Conservation (phyloP, 1,140 invertebrate genomes). For the Philotrypesis tridentata region DNA sequence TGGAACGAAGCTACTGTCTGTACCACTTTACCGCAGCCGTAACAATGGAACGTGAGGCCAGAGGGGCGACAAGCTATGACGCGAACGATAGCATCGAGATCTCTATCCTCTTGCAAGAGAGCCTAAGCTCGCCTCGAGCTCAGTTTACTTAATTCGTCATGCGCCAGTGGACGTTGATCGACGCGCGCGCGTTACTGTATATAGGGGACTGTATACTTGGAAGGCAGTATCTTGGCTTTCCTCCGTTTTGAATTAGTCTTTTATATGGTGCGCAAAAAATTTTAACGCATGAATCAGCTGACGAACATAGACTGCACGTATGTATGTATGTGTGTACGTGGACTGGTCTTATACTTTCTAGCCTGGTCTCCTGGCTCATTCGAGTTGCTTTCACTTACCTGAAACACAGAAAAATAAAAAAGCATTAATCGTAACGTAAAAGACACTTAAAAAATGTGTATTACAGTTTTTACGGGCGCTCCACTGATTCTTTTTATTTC, state of each 20-base stretch:
- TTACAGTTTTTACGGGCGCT: background rate
- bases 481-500: background rate
- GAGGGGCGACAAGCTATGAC: constrained; percentile 5
- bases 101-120: background rate
- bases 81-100: constrained; percentile 13
- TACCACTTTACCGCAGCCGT: background rate
- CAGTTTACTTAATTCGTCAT: background rate
- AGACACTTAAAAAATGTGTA: background rate
- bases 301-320: too few species aligned
- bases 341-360: too few species aligned
- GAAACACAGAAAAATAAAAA: constrained; percentile 18
- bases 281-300: background rate
- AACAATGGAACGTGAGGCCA: background rate
- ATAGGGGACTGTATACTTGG: too few species aligned
- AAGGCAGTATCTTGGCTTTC: too few species aligned
- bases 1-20: background rate
- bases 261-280: background rate
- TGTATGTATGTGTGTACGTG: too few species aligned
- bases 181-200: too few species aligned
- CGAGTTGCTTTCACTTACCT: constrained; percentile 15
- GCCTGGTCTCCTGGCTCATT: background rate
- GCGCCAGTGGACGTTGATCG: background rate
- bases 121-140: background rate
- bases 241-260: background rate
- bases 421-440: background rate